phyloP scores from a whole-genome alignment of 2,113 vertebrate species.

The Phalacrocorax pelagicus region DNA sequence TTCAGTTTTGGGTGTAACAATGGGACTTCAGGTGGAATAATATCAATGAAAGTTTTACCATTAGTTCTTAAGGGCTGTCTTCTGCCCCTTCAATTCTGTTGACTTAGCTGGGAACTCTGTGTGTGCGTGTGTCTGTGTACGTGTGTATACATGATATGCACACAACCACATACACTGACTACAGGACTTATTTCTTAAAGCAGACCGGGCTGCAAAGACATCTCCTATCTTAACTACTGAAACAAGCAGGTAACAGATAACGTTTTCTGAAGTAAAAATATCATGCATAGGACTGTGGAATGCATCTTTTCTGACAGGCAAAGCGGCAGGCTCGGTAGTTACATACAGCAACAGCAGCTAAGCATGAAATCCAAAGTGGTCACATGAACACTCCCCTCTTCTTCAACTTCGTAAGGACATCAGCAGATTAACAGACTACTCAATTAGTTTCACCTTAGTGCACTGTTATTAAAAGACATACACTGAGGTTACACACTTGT shows the following conservation, averaged over 20 bases:
- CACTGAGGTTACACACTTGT: not conserved
- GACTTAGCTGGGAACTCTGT: not conserved
- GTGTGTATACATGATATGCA: accelerated
- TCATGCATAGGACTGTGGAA: not conserved
- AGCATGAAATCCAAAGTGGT: not conserved
- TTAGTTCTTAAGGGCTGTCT: not conserved
- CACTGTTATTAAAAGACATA: not conserved
- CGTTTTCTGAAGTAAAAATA: not conserved
- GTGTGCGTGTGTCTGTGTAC: no score
- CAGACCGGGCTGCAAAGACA: not conserved
- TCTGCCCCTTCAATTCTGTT: not conserved
- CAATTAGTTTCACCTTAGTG: not conserved
- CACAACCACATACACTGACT: not conserved
- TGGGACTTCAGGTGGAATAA: not conserved
- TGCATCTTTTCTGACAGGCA: not conserved
- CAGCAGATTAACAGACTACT: not conserved
- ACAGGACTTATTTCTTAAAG: not conserved
- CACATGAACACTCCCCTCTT: not conserved
- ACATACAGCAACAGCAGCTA: not conserved
- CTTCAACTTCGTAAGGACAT: not conserved
- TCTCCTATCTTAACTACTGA: not conserved
- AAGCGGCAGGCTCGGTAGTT: not conserved
- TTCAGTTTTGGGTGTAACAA: not conserved
- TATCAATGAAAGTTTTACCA: not conserved
- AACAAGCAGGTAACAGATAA: not conserved